Evolutionary conservation across 2,797 vertebrate species (phyloP).

Genomic region (Salmo trutta): DNA sequence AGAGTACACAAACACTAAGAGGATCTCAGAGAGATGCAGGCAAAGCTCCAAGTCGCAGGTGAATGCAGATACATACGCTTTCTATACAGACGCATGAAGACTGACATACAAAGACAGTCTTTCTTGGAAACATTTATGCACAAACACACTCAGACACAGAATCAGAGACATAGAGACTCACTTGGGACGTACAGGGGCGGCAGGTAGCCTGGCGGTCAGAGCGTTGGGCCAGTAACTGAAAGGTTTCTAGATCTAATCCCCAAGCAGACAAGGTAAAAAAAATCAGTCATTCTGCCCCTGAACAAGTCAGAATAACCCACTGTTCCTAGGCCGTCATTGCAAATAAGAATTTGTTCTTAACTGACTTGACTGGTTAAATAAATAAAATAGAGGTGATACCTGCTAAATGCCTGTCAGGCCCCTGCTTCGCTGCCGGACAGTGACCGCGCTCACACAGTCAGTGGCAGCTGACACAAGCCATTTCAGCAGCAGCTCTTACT

Average conservation of each 20-base stretch:
- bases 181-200: neutral
- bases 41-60: neutral
- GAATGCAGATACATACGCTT: neutral
- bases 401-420: neutral
- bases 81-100: neutral
- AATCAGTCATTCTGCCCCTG: too few relatives aligned
- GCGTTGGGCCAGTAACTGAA: too few relatives aligned
- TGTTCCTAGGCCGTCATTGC: too few relatives aligned
- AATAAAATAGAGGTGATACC: neutral
- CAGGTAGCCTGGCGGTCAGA: too few relatives aligned
- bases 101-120: neutral
- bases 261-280: too few relatives aligned
- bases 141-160: neutral
- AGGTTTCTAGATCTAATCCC: too few relatives aligned
- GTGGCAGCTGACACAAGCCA: slow-evolving; percentile 48
- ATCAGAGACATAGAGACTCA: neutral
- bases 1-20: neutral
- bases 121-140: neutral
- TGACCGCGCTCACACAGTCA: neutral
- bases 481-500: slow-evolving; percentile 46
- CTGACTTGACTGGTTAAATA: too few relatives aligned
- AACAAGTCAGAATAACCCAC: too few relatives aligned
- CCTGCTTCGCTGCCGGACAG: slow-evolving; percentile 5
- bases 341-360: too few relatives aligned
- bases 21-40: too few relatives aligned